Evolutionary conservation across 2,888 invertebrate species (phyloP).

Genomic region (Horisme vitalbata): DNA sequence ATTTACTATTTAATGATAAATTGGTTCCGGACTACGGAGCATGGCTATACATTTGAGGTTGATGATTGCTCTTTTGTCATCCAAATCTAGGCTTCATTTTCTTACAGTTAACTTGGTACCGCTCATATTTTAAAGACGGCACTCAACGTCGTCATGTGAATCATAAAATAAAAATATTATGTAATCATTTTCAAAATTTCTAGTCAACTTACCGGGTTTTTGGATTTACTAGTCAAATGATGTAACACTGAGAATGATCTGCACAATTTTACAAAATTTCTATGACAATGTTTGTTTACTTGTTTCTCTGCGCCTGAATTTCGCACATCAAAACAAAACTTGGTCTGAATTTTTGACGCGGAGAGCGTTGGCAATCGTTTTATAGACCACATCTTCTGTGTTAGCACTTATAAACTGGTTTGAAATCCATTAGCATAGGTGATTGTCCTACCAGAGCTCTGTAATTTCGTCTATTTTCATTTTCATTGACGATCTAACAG

Average conservation of each 20-base stretch:
- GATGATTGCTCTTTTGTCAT: too few species aligned
- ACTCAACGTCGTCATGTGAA: too few species aligned
- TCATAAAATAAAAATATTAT: slow-evolving; percentile 4
- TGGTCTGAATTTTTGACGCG: slow-evolving; percentile 61
- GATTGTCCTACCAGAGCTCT: neutral
- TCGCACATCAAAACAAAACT: slow-evolving; percentile 46
- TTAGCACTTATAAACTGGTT: neutral
- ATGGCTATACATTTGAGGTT: too few species aligned
- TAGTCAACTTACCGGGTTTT: slow-evolving; percentile 51
- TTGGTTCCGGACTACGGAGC: too few species aligned
- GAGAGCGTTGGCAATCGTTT: slow-evolving; percentile 62
- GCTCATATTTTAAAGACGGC: too few species aligned
- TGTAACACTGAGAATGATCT: slow-evolving; percentile 63
- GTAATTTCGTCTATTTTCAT: neutral
- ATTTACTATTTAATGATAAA: too few species aligned
- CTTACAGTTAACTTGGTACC: too few species aligned
- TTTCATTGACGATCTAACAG: neutral
- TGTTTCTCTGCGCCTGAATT: slow-evolving; percentile 46
- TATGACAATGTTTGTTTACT: slow-evolving; percentile 50
- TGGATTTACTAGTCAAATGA: slow-evolving; percentile 56
- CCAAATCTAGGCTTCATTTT: too few species aligned
- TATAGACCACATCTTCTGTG: slow-evolving; percentile 58
- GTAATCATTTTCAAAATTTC: slow-evolving; percentile 1
- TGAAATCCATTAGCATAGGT: neutral
- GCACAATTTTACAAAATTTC: slow-evolving; percentile 56